Conservation (phyloP, 2,888 invertebrate species). For the Brachyptera risi region DNA sequence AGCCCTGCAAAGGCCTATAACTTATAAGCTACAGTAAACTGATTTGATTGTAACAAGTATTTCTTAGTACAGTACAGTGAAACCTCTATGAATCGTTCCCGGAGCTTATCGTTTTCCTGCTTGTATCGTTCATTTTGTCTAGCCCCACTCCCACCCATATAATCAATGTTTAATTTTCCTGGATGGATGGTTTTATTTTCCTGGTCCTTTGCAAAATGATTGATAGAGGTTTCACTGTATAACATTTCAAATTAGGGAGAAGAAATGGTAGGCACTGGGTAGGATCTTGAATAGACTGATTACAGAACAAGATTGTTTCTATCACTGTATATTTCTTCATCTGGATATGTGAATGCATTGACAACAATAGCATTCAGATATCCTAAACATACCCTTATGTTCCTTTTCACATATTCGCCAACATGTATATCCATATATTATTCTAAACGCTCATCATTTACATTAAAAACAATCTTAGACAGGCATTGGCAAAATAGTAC, state of each 20-base stretch:
- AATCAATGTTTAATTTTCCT: too few relatives aligned
- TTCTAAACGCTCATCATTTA: neutral
- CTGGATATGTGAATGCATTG: neutral
- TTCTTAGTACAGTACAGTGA: too few relatives aligned
- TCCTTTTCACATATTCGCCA: neutral
- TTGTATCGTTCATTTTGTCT: too few relatives aligned
- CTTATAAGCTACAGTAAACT: too few relatives aligned
- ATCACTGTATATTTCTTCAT: neutral
- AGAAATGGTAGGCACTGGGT: neutral
- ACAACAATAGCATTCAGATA: neutral
- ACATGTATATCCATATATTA: neutral
- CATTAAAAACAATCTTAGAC: neutral
- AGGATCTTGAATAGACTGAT: neutral
- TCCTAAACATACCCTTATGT: neutral
- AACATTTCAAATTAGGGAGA: neutral
- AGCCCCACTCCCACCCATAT: too few relatives aligned
- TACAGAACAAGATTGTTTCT: neutral
- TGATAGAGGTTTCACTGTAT: neutral
- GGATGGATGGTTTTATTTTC: too few relatives aligned
- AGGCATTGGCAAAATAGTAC: neutral
- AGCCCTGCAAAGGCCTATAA: too few relatives aligned
- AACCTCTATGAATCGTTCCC: too few relatives aligned
- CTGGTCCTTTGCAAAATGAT: too few relatives aligned
- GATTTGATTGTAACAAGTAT: too few relatives aligned
- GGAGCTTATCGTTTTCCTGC: too few relatives aligned